A percentile compares a stretch with the other conserved stretches of the same genome.
phyloP scores from a whole-genome alignment of 2,113 vertebrate species.

The Meleagris gallopavo region DNA sequence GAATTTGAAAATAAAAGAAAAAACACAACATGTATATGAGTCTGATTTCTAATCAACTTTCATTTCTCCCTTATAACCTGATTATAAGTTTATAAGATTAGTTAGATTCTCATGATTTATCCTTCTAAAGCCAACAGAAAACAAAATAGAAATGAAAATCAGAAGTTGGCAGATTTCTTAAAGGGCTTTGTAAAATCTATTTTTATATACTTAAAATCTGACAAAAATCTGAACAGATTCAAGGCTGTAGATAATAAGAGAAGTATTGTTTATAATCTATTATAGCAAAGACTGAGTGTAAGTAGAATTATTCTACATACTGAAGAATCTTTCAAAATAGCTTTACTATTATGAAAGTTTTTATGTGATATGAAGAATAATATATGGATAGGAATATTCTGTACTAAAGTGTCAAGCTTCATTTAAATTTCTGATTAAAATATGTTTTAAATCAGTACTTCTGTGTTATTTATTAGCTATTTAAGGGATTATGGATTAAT shows the following conservation, averaged over 20 bases:
- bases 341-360: not conserved
- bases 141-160: not conserved
- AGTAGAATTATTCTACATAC: not conserved
- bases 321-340: not conserved
- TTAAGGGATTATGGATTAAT: not conserved
- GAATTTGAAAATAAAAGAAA: not conserved
- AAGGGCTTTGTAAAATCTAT: not conserved
- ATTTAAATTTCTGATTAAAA: not conserved
- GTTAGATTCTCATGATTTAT: not conserved
- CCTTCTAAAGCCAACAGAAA: not conserved
- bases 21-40: accelerated
- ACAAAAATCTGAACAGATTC: not conserved
- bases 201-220: not conserved
- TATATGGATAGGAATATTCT: not conserved
- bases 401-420: not conserved
- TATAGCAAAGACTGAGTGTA: not conserved
- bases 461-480: not conserved
- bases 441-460: not conserved
- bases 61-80: not conserved
- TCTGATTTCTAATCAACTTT: not conserved
- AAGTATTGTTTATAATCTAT: not conserved
- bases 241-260: not conserved
- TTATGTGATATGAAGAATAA: not conserved
- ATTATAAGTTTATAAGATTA: not conserved
- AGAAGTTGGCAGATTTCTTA: not conserved